These are phyloP conservation scores for Cyprinodon variegatus DNA, from an alignment of 2,113 vertebrate genomes.

Conservation along the genomic window DNA sequence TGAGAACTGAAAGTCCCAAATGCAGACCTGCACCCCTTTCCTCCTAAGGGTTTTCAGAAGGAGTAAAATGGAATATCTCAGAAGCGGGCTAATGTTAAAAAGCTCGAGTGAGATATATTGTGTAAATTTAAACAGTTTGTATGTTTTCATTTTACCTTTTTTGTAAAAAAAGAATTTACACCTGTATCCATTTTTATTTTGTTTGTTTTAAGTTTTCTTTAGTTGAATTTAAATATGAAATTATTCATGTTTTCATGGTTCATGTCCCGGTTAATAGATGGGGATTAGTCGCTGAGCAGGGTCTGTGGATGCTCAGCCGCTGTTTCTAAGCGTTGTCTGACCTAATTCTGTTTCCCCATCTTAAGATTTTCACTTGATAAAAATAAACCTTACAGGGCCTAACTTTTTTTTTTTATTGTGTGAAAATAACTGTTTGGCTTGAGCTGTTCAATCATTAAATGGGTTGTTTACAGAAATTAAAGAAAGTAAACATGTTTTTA, in stretches of 20 bases:
- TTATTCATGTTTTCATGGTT: constrained; percentile 78
- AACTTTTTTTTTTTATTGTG: constrained; percentile 60
- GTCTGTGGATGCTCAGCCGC: constrained; percentile 29
- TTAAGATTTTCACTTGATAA: constrained; percentile 60
- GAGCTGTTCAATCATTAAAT: not conserved
- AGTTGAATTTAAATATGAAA: constrained; percentile 80
- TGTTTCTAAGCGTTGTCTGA: constrained; percentile 74
- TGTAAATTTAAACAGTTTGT: constrained; percentile 79
- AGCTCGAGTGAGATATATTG: constrained; percentile 68
- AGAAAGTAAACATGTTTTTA: not conserved
- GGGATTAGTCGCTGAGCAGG: constrained; percentile 25
- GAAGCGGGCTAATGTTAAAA: constrained; percentile 67
- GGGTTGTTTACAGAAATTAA: not conserved
- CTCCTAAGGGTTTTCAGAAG: constrained; percentile 45
- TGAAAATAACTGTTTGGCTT: not conserved
- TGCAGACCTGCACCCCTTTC: constrained; percentile 56
- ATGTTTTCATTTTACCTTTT: constrained; percentile 81
- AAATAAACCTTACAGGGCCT: constrained; percentile 73
- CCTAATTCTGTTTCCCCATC: constrained; percentile 51
- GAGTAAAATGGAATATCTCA: constrained; percentile 71
- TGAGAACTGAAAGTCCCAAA: constrained; percentile 71
- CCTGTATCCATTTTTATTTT: constrained; percentile 70
- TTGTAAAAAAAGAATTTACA: constrained; percentile 64
- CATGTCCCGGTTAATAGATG: constrained; percentile 50
- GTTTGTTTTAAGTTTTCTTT: constrained; percentile 73